Conservation (phyloP, 2,113 vertebrate genomes). For the Gulo gulo region DNA sequence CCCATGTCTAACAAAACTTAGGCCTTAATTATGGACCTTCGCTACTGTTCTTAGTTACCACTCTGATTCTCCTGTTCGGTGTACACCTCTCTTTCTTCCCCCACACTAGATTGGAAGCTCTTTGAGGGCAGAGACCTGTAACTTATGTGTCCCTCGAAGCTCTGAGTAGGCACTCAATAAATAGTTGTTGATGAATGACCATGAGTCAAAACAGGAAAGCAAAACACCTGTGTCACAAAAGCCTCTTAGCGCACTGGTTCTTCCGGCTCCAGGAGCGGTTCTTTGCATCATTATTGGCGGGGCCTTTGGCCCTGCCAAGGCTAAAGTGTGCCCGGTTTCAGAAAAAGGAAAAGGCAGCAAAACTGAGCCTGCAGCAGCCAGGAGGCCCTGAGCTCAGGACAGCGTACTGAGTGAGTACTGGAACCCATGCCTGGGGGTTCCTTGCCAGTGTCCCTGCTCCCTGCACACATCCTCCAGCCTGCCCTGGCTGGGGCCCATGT, state of each 20-base stretch:
- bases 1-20: not conserved
- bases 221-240: not conserved
- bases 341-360: not conserved
- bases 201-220: conserved; percentile 10
- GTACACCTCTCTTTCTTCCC: not conserved
- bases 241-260: not conserved
- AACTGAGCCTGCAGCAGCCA: not conserved
- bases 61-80: not conserved
- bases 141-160: not conserved
- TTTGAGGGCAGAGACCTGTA: not conserved
- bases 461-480: not conserved
- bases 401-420: not conserved
- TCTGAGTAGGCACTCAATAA: conserved; percentile 37
- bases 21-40: not conserved
- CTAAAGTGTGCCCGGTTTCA: not conserved
- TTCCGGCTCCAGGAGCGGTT: not conserved
- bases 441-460: not conserved
- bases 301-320: not conserved
- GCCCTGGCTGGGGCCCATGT: not conserved
- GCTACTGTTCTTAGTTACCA: not conserved
- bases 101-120: not conserved
- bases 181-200: conserved; percentile 45
- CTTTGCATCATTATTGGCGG: not conserved
- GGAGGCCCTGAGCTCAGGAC: not conserved
- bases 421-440: not conserved